A percentile compares a stretch with the other conserved stretches of the same genome.
Conservation (phyloP, 2,113 vertebrate genomes). For the Rousettus leschenaultii region DNA sequence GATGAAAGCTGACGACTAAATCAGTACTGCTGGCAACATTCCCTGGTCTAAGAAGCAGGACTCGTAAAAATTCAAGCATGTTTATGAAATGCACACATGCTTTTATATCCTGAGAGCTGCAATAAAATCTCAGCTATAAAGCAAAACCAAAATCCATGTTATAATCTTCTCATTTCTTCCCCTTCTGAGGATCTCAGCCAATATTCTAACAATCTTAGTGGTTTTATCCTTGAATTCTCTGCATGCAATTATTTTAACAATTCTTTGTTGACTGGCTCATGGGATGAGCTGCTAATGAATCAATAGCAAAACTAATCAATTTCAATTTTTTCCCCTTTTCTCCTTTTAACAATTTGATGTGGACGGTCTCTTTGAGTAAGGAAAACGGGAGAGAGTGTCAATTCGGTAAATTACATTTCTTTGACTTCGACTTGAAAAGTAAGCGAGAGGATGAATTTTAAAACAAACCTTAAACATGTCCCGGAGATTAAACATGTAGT, state of each 20-base stretch:
- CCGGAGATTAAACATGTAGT: constrained; percentile 77
- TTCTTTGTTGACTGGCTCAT: not conserved
- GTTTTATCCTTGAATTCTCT: not conserved
- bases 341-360: not conserved
- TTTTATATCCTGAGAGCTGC: not conserved
- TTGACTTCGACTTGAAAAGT: not conserved
- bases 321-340: not conserved
- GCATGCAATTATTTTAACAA: not conserved
- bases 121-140: not conserved
- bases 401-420: not conserved
- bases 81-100: not conserved
- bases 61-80: not conserved
- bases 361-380: not conserved
- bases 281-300: not conserved
- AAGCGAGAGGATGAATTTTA: not conserved
- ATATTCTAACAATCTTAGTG: not conserved
- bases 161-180: not conserved
- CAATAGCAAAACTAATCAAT: not conserved
- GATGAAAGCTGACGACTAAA: not conserved
- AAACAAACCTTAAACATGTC: constrained; percentile 76
- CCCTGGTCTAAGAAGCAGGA: not conserved
- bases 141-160: not conserved
- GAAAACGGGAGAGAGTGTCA: not conserved
- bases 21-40: not conserved
- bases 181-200: not conserved